Conservation (phyloP, 30 jellyfish, hydroid and myxozoan genomes). For the Aurelia sp. region DNA sequence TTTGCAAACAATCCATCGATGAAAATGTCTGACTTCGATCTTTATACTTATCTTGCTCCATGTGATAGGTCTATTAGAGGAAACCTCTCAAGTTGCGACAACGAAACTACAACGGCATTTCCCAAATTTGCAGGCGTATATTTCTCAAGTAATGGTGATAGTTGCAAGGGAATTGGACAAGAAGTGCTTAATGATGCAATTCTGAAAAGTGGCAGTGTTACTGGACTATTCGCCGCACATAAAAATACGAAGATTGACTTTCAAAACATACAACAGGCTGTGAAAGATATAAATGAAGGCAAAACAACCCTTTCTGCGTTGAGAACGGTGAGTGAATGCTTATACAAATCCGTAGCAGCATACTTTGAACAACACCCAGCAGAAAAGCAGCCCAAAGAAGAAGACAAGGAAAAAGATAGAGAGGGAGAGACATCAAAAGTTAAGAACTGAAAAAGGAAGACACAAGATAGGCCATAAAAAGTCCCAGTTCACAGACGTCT, state of each 20-base stretch:
- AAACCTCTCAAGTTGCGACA: slow-evolving; percentile 24
- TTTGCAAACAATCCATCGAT: slow-evolving; percentile 16
- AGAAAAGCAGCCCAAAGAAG: neutral
- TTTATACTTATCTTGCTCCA: slow-evolving; percentile 67
- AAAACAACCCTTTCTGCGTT: slow-evolving; percentile 16
- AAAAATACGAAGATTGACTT: slow-evolving; percentile 29
- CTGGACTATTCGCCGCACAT: slow-evolving; percentile 64
- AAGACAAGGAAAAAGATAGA: no score
- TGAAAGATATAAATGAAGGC: slow-evolving; percentile 12
- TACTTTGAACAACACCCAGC: slow-evolving; percentile 51
- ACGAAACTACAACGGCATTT: slow-evolving; percentile 2
- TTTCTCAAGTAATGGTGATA: slow-evolving; percentile 42
- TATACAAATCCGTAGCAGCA: slow-evolving; percentile 45
- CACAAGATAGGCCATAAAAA: no score
- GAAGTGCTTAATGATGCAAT: slow-evolving; percentile 38
- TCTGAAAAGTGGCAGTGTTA: slow-evolving; percentile 20
- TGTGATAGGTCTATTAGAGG: slow-evolving; percentile 63
- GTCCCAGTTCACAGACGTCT: no score
- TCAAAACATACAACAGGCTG: slow-evolving; percentile 12
- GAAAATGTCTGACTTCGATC: slow-evolving; percentile 32
- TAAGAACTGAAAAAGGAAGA: no score
- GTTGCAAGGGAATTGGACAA: slow-evolving; percentile 37
- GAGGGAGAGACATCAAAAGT: no score
- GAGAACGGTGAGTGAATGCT: slow-evolving; percentile 18
- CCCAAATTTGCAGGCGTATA: slow-evolving; percentile 50